phyloP scores from a whole-genome alignment of 2,113 vertebrate species.

The Formicarius rufipectus region DNA sequence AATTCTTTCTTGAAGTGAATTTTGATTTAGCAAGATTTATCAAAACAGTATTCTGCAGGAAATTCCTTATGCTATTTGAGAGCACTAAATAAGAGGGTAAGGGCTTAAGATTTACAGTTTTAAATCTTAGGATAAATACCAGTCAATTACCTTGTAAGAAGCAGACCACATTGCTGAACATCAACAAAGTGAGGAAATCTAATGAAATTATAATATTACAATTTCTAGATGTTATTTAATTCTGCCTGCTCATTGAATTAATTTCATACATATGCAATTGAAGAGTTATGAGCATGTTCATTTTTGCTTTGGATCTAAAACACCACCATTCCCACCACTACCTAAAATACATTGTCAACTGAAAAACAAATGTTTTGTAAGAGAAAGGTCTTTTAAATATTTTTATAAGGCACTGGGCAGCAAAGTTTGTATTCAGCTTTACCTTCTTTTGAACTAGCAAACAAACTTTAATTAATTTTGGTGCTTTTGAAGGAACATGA shows the following conservation, averaged over 20 bases:
- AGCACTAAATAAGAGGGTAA: background rate
- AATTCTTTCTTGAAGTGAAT: background rate
- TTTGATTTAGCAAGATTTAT: background rate
- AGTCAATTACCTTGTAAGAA: background rate
- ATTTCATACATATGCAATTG: background rate
- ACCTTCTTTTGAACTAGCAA: background rate
- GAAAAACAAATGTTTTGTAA: background rate
- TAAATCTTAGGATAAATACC: background rate
- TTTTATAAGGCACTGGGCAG: background rate
- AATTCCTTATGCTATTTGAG: background rate
- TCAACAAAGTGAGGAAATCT: background rate
- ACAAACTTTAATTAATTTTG: background rate
- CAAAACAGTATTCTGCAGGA: background rate
- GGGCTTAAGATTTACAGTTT: background rate
- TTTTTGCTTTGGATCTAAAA: background rate
- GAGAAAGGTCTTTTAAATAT: background rate
- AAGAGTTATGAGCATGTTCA: background rate
- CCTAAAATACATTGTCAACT: background rate
- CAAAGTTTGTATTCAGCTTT: background rate
- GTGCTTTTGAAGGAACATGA: background rate
- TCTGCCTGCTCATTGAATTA: background rate
- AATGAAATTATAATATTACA: background rate
- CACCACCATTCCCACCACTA: background rate
- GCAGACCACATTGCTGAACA: background rate
- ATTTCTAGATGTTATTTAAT: background rate